Conservation (phyloP, 2,888 invertebrate species). For the Dugesia japonica region DNA sequence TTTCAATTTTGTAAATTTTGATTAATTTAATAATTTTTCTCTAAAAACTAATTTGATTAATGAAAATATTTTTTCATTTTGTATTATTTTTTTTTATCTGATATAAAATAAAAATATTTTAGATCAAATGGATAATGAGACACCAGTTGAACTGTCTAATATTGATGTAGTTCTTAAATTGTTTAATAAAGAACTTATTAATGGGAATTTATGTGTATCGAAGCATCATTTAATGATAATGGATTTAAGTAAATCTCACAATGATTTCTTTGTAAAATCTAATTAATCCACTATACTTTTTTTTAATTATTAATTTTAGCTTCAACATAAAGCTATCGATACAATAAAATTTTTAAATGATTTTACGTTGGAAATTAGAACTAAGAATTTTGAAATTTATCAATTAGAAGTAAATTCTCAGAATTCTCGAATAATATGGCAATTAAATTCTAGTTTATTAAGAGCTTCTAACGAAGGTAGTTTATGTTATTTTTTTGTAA, state of each 20-base stretch:
- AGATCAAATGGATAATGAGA: background rate
- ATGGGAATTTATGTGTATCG: background rate
- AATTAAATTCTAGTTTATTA: background rate
- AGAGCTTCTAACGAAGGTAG: background rate
- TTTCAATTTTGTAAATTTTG: no score
- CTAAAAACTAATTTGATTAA: no score
- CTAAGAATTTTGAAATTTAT: background rate
- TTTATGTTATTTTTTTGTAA: background rate
- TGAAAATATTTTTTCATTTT: no score
- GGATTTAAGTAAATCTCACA: background rate
- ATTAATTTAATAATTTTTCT: no score
- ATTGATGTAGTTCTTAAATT: background rate
- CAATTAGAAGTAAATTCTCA: background rate
- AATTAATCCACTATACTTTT: no score
- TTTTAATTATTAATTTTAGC: background rate
- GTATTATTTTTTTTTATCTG: no score
- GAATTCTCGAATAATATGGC: background rate
- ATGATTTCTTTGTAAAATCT: background rate
- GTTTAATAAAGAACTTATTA: background rate
- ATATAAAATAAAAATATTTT: no score
- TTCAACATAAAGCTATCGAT: background rate
- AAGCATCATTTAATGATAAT: constrained; percentile 10
- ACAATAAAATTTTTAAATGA: background rate
- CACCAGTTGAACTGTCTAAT: background rate
- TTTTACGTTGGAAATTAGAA: background rate